These are phyloP conservation scores for Spheniscus mendiculus DNA, from an alignment of 2,113 vertebrate species.

Conservation along the genomic window DNA sequence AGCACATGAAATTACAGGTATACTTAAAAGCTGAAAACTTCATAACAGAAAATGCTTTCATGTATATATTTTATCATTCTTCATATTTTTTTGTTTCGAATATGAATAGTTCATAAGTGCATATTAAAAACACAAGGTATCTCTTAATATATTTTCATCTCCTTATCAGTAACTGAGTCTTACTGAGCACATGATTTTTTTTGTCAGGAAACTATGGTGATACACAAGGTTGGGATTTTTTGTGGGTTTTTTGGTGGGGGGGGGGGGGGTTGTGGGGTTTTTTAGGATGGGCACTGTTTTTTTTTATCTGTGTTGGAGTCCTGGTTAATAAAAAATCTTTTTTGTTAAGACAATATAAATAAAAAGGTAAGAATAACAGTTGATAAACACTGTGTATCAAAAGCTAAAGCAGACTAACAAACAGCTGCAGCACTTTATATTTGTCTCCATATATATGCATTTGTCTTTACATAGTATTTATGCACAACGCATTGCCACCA, in stretches of 20 bases:
- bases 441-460: not conserved
- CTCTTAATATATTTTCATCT: not conserved
- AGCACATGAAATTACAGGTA: not conserved
- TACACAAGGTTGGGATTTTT: not conserved
- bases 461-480: not conserved
- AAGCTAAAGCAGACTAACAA: not conserved
- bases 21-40: not conserved
- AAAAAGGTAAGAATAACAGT: not conserved
- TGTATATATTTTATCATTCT: not conserved
- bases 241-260: too few relatives aligned
- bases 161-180: not conserved
- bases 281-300: not conserved
- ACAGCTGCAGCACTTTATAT: not conserved
- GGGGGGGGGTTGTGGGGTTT: not conserved
- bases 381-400: not conserved
- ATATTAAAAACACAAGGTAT: not conserved
- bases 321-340: not conserved
- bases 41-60: not conserved
- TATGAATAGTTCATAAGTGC: not conserved
- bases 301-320: not conserved
- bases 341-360: not conserved
- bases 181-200: not conserved
- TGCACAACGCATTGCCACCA: not conserved
- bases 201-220: constrained; percentile 10
- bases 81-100: not conserved